Conservation (phyloP, 2,888 invertebrate species). For the Drosophila affinis region DNA sequence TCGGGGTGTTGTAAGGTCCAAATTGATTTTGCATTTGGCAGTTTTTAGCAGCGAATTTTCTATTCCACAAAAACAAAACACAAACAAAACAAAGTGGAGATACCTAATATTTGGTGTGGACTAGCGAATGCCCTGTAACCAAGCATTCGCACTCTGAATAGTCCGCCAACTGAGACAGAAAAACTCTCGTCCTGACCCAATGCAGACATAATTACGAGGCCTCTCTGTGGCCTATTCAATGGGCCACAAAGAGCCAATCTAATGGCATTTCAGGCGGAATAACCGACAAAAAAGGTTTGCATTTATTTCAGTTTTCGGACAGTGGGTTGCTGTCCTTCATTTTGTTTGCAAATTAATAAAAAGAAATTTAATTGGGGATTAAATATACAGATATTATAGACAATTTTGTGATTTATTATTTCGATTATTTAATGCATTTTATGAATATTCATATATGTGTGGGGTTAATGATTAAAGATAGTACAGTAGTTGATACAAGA, state of each 20-base stretch:
- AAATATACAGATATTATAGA: no score
- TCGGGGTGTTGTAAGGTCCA: conserved; percentile 32
- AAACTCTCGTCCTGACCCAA: not conserved
- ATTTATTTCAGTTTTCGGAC: conserved; percentile 2
- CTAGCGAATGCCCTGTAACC: not conserved
- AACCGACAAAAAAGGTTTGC: not conserved
- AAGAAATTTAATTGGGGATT: no score
- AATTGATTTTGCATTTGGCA: conserved; percentile 35
- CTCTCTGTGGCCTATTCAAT: not conserved
- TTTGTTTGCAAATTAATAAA: not conserved
- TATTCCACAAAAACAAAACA: conserved; percentile 18
- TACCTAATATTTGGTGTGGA: not conserved
- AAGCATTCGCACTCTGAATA: not conserved
- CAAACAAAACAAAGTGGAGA: not conserved
- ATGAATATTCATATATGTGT: no score
- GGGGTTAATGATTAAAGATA: no score
- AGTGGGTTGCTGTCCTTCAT: not conserved
- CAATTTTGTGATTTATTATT: no score
- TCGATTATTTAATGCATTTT: no score
- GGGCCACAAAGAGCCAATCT: conserved; percentile 6
- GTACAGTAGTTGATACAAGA: no score
- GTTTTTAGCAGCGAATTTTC: conserved; percentile 19
- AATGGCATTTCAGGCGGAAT: conserved; percentile 17
- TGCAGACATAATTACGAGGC: not conserved
- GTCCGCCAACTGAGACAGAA: not conserved